Percentiles rank a stretch among this genome's conserved stretches.
phyloP scores from a whole-genome alignment of 1,140 invertebrate species.

The Nasonia longicornis region DNA sequence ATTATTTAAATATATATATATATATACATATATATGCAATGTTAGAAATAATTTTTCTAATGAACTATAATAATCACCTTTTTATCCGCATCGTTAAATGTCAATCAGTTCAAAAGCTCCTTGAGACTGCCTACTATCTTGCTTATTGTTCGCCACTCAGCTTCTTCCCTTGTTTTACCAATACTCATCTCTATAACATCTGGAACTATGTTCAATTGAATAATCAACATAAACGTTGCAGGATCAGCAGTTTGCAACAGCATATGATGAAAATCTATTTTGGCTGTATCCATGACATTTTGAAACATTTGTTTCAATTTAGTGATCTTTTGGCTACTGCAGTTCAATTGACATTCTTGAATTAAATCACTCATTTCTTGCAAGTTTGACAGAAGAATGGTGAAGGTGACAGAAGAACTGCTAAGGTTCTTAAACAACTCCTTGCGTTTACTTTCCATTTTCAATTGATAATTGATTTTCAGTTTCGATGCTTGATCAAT shows the following conservation, averaged over 20 bases:
- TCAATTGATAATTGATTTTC: conserved; percentile 1
- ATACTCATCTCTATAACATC: conserved; percentile 20
- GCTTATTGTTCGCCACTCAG: background rate
- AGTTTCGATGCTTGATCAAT: background rate
- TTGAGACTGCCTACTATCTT: background rate
- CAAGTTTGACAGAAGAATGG: background rate
- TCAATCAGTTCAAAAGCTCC: background rate
- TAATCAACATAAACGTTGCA: background rate
- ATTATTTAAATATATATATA: too few relatives aligned
- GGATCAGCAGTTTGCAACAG: background rate
- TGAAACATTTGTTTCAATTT: background rate
- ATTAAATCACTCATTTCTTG: background rate
- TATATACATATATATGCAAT: background rate
- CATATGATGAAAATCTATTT: conserved; percentile 22
- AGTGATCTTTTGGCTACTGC: background rate
- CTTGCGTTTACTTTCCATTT: background rate
- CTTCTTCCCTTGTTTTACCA: conserved; percentile 10
- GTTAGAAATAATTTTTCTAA: background rate
- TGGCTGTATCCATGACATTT: background rate
- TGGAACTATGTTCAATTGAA: conserved; percentile 5
- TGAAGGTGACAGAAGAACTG: background rate
- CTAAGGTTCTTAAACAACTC: background rate
- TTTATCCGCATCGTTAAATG: background rate
- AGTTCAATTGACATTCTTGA: background rate
- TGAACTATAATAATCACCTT: background rate